A percentile compares a stretch with the other conserved stretches of the same genome.
Conservation (phyloP, 2,113 vertebrate genomes). For the Castor canadensis region DNA sequence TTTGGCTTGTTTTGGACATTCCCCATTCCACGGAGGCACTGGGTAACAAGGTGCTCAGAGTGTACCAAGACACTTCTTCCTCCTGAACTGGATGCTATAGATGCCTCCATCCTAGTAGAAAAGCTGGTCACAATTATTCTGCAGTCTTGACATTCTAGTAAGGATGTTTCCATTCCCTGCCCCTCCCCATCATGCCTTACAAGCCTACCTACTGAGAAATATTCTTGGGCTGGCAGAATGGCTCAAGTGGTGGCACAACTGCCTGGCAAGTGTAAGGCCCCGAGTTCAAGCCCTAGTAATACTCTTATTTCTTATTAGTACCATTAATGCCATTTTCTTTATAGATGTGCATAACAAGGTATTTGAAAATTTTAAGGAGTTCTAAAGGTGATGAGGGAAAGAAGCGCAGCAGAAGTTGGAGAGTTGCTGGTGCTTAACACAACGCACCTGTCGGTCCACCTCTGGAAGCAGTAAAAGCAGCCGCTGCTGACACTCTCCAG, state of each 20-base stretch:
- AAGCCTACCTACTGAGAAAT: no score
- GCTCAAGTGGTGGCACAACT: no score
- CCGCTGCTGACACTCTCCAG: constrained; percentile 92
- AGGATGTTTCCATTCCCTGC: background rate
- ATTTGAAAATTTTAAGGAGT: background rate
- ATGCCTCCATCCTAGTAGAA: background rate
- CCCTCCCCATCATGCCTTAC: background rate
- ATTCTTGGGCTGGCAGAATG: no score
- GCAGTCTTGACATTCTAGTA: background rate
- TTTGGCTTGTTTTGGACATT: background rate
- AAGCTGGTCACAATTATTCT: background rate
- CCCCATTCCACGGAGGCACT: background rate
- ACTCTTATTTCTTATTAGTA: background rate
- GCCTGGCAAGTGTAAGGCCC: no score
- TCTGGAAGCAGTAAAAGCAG: constrained; percentile 94
- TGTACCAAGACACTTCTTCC: background rate
- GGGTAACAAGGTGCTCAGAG: background rate
- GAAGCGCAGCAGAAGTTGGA: background rate
- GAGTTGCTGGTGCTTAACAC: background rate
- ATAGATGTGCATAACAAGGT: background rate
- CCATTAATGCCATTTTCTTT: background rate
- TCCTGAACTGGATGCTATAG: background rate
- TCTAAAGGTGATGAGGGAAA: constrained; percentile 2
- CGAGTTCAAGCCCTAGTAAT: background rate
- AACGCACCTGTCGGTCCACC: constrained; percentile 93